Evolutionary conservation across 2,113 vertebrate species (phyloP).

Genomic region (Eurystomus gularis): DNA sequence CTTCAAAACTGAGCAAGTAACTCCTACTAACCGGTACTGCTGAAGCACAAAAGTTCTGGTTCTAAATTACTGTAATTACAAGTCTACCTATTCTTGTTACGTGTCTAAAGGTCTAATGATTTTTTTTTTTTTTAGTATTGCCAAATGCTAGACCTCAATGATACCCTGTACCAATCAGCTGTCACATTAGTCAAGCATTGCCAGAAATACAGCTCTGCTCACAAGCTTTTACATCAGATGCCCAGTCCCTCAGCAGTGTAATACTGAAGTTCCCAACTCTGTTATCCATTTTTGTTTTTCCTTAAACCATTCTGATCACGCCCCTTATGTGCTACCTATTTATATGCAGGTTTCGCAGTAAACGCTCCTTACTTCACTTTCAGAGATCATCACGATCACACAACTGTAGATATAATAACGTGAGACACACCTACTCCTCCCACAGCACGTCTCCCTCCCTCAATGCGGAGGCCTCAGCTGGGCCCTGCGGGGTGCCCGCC

Average conservation of each 20-base stretch:
- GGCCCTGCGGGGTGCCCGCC: neutral
- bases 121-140: neutral
- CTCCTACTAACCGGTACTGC: neutral
- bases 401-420: fast-evolving
- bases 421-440: no score
- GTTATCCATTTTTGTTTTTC: neutral
- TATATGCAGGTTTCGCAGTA: neutral
- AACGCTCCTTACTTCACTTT: neutral
- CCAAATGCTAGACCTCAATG: neutral
- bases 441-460: neutral
- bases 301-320: neutral
- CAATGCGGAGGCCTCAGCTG: neutral
- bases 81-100: neutral
- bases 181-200: neutral
- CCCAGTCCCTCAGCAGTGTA: neutral
- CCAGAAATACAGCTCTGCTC: neutral
- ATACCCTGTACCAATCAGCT: neutral
- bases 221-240: neutral
- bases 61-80: neutral
- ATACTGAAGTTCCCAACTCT: neutral
- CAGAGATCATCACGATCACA: neutral
- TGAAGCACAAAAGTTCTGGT: neutral
- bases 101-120: neutral
- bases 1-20: neutral
- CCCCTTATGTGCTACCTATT: neutral